Base-by-base conservation (phyloP, 2,888 invertebrate species). In the Neria commutata region DNA sequence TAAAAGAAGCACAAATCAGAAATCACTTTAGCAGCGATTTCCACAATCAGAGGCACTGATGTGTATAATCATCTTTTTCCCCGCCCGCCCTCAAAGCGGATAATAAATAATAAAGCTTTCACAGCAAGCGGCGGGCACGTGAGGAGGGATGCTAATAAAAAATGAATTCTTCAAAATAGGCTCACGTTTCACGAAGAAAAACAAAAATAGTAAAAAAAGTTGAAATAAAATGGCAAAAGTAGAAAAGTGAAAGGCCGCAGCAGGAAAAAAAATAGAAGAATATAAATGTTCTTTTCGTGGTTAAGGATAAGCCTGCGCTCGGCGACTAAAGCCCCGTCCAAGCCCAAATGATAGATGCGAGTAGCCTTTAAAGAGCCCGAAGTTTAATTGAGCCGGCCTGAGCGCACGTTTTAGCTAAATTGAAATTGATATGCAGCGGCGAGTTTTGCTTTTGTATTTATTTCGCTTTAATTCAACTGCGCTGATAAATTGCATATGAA, bases 51-150 rank as follows among this genome's bases (percentile, higher is more conserved):
- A 72, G 69, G 69, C 75, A 76, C 69, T 75, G 75, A 75, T 75
- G 75, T 72, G 72, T 69, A 72, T 74, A 76, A 75, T 74, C 75
- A 75, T 74, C 71, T 75, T 68, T 58, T 63, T 73, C 70, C 67
- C 73, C 70, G 73, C 69, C 69, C 72, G 73, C 69, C 69, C 72
- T 75, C 70, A 69, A 69, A 67, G 67, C 64, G 70, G 69, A 75
- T 76, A 75, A 76, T 76, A 76, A 76, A 76, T 76, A 76, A 76
- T 76, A 76, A 74, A 74, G 71, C 73, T 71, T 71, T 68, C 68
- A 67, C 67, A 58, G 57, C 50, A 64, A 67, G 68, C 67, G 60
- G 59, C 10, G 56, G 50, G 53, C 45, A 21, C 29, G 24, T n/a
- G 25, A 33, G 16, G 29, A 48, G 8, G 33, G 16, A 53, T 33